phyloP scores from a whole-genome alignment of 1,140 invertebrate species.

The Brachionus angularis region DNA sequence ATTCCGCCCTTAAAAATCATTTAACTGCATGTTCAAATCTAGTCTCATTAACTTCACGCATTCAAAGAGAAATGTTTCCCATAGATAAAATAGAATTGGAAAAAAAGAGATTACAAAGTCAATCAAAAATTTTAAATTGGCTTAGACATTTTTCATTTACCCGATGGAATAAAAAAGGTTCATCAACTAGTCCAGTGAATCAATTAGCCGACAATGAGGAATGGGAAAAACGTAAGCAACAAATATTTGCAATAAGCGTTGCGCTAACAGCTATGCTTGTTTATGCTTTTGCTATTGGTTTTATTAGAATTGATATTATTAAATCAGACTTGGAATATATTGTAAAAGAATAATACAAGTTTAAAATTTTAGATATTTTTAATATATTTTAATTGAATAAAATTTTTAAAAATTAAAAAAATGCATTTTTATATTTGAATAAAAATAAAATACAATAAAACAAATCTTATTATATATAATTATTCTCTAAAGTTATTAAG shows the following conservation, averaged over 20 bases:
- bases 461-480: no score
- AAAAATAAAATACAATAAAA: no score
- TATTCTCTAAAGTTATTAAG: no score
- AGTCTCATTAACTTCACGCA: slow-evolving; percentile 7
- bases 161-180: background rate
- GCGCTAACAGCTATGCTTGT: slow-evolving; percentile 22
- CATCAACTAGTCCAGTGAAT: background rate
- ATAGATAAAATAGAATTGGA: slow-evolving; percentile 10
- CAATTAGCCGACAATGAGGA: slow-evolving; percentile 7
- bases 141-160: slow-evolving; percentile 10
- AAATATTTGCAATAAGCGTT: background rate
- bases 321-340: slow-evolving; percentile 12
- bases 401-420: no score
- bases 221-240: slow-evolving; percentile 29
- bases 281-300: slow-evolving; percentile 34
- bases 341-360: slow-evolving; percentile 6
- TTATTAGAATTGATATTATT: slow-evolving; percentile 29
- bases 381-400: background rate
- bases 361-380: background rate
- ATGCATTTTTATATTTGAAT: no score
- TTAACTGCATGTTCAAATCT: slow-evolving; percentile 3
- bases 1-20: slow-evolving; percentile 16
- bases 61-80: slow-evolving; percentile 35
- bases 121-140: slow-evolving; percentile 7
- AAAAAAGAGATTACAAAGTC: background rate